Base-by-base conservation (phyloP, 2,797 vertebrate species). In the Malacoraja senta region DNA sequence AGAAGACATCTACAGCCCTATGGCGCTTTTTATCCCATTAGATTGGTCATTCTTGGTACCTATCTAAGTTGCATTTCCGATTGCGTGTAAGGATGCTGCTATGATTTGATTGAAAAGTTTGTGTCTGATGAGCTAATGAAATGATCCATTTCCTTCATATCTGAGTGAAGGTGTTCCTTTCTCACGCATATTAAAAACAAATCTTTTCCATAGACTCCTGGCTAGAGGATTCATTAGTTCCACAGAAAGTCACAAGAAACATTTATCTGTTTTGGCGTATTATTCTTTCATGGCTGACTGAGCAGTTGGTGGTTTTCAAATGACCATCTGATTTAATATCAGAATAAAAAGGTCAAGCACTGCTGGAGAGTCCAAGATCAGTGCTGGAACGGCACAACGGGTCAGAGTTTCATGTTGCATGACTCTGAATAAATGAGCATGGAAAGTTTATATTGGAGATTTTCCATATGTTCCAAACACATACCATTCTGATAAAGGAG, bases 381-480 rank as follows among this genome's bases (percentile, higher is more conserved):
- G n/a, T 21, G 7, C 29, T 61, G 58, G 17, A 32, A 86, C 29
- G 83, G 58, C 61, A 76, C 72, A 92, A 92, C 21, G n/a, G 17
- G 32, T 53, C 44, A 74, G 32, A 29, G 68, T 76, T 76, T 74
- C 68, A 58, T 92, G 90, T 92, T 76, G 44, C 90, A 92, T 92
- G 90, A 92, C 71, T n/a, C 38, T 8, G 29, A 76, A 76, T 76
- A 26, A 92, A 92, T 53, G 90, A 8, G 71, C 10, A 76, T 76
- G 90, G 35, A 92, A 92, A 92, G 24, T 92, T 74, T 92, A 24
- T 74, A 76, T n/a, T 92, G 90, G 90, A 92, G 68, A 92, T n/a
- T 53, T 53, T 92, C 90, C 90, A 74, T 53, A 76, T 92, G 90
- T 53, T 92, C 24, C 44, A 13, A 58, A 76, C 90, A 29, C 90